A percentile compares a stretch with the other conserved stretches of the same genome.
Evolutionary conservation across 2,113 vertebrate genomes (phyloP).

Genomic region (Paralichthys olivaceus): DNA sequence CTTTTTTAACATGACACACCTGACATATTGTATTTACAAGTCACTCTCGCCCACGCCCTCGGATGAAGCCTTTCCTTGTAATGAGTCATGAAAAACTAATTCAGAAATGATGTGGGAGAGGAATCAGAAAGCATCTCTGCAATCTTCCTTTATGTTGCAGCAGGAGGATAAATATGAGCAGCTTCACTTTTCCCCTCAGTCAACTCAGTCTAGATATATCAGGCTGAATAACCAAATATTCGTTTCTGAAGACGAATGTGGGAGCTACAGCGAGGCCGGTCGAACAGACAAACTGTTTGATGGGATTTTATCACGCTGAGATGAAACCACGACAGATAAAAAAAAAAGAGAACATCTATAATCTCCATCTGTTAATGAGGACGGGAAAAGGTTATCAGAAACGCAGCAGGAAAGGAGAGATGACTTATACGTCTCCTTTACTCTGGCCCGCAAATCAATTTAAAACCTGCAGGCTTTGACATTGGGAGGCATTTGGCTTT

Average conservation of each 20-base stretch:
- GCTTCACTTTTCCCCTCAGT: not conserved
- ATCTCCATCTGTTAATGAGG: constrained; percentile 47
- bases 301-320: constrained; percentile 21
- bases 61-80: not conserved
- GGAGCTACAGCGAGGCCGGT: not conserved
- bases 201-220: not conserved
- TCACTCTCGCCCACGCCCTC: not conserved
- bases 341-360: constrained; percentile 14
- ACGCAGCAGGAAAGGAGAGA: constrained; percentile 1
- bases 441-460: not conserved
- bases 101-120: not conserved
- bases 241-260: not conserved
- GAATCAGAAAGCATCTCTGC: not conserved
- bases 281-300: constrained; percentile 1
- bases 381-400: constrained; percentile 61
- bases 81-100: not conserved
- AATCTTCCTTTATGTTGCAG: not conserved
- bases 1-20: not conserved
- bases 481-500: not conserved
- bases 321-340: constrained; percentile 17
- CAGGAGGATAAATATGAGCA: not conserved
- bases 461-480: not conserved
- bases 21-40: not conserved
- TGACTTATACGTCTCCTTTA: constrained; percentile 7
- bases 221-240: not conserved